Conservation (phyloP, 2,888 invertebrate genomes). For the Hirtodrosophila duncani region DNA sequence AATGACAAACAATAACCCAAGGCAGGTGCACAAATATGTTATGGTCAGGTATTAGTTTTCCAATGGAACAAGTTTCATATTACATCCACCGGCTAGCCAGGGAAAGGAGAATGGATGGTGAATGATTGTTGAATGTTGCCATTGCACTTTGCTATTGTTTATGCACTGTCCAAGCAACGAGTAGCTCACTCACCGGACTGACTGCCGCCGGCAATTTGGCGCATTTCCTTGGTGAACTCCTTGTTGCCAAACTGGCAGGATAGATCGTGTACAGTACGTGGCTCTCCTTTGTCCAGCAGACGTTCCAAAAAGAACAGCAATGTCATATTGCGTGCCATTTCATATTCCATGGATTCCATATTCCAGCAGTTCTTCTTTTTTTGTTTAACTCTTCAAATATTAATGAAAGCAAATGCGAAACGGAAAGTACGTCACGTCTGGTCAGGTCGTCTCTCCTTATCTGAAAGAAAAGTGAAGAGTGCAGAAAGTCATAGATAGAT, state of each 20-base stretch:
- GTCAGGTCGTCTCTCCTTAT: constrained; percentile 32
- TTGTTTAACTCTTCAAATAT: constrained; percentile 35
- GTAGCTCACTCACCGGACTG: constrained; percentile 86
- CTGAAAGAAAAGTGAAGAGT: constrained; percentile 39
- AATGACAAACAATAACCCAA: constrained; percentile 38
- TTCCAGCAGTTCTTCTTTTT: constrained; percentile 10
- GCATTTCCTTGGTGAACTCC: constrained; percentile 99
- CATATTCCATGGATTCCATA: constrained; percentile 96
- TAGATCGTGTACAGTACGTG: constrained; percentile 96
- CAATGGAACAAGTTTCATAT: constrained; percentile 13
- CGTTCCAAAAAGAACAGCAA: constrained; percentile 99
- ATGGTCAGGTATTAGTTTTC: too few species aligned
- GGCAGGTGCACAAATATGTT: constrained; percentile 47
- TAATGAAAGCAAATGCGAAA: constrained; percentile 27
- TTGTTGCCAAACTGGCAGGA: constrained; percentile 99
- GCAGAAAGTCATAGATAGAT: constrained; percentile 21
- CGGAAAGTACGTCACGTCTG: constrained; percentile 41
- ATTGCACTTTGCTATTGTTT: too few species aligned
- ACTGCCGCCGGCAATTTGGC: constrained; percentile 95
- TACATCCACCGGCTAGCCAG: too few species aligned
- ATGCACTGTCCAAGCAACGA: too few species aligned
- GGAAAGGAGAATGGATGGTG: constrained; percentile 56
- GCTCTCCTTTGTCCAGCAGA: constrained; percentile 95
- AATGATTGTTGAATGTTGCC: too few species aligned
- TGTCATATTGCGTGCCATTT: constrained; percentile 95